Evolutionary conservation across 2,888 invertebrate species (phyloP).

Genomic region (Laspeyria flexula): DNA sequence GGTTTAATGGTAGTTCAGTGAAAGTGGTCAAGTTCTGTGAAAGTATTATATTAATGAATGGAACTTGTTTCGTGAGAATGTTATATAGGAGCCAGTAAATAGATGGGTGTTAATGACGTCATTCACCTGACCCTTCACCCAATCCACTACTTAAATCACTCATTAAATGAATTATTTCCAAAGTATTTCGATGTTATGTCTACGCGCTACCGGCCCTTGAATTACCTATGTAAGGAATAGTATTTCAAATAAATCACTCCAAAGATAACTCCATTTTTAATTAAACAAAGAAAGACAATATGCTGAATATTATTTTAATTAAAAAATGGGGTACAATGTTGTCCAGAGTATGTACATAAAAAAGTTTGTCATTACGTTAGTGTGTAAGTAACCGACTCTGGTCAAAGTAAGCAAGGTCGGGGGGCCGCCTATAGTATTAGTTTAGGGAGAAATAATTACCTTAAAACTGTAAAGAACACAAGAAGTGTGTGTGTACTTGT

Average conservation of each 20-base stretch:
- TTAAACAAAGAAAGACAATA: conserved; percentile 35
- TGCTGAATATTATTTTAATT: conserved; percentile 20
- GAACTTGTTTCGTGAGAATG: conserved; percentile 12
- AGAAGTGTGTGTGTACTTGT: conserved; percentile 45
- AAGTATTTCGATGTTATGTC: neutral
- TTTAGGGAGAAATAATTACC: conserved; percentile 51
- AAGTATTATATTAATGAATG: conserved; percentile 42
- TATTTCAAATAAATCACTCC: conserved; percentile 36
- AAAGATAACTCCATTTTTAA: conserved; percentile 45
- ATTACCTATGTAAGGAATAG: conserved; percentile 16
- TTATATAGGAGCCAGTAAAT: conserved; percentile 1
- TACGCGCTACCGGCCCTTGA: conserved; percentile 29
- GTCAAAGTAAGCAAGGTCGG: conserved; percentile 73
- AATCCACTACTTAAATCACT: conserved; percentile 18
- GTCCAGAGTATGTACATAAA: conserved; percentile 38
- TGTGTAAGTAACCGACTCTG: conserved; percentile 70
- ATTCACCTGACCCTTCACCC: conserved; percentile 9
- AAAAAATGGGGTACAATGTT: conserved; percentile 38
- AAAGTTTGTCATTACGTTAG: conserved; percentile 50
- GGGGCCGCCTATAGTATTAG: conserved; percentile 82
- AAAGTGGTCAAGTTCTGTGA: conserved; percentile 47
- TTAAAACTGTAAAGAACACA: conserved; percentile 35
- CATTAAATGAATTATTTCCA: conserved; percentile 8
- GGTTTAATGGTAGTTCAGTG: conserved; percentile 59
- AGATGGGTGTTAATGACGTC: neutral